Conservation (phyloP, 1,140 invertebrate genomes). For the Papilio glaucus region DNA sequence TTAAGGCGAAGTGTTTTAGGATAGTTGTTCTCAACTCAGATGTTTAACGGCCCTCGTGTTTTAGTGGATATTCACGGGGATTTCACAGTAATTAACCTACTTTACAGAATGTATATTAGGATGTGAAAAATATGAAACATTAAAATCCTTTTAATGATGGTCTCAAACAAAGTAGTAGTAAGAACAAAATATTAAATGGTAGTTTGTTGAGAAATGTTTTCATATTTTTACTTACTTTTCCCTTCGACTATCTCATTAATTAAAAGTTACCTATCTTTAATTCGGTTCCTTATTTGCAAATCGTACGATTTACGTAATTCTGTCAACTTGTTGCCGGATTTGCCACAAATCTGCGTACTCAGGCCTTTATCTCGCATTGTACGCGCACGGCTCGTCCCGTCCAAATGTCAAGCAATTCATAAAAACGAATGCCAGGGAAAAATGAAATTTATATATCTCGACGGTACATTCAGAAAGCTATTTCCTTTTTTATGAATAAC, state of each 20-base stretch:
- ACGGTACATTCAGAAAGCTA: conserved; percentile 21
- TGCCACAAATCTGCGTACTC: conserved; percentile 6
- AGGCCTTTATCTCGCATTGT: conserved; percentile 2
- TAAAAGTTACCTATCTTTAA: neutral
- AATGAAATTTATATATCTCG: conserved; percentile 35
- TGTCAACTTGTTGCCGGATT: conserved; percentile 6
- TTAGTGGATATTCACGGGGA: neutral
- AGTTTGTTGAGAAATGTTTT: neutral
- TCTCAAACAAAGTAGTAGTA: neutral
- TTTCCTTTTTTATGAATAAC: conserved; percentile 32
- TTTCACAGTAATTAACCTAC: neutral
- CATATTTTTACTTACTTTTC: neutral
- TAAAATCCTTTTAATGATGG: neutral
- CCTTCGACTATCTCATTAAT: neutral
- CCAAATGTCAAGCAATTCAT: conserved; percentile 30
- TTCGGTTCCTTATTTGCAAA: neutral
- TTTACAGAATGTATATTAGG: neutral
- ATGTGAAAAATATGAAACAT: neutral
- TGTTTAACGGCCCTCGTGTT: conserved; percentile 33
- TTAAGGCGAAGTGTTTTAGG: conserved; percentile 51
- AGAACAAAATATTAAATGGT: neutral
- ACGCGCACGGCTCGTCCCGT: neutral
- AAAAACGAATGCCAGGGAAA: conserved; percentile 29
- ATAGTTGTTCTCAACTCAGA: conserved; percentile 46
- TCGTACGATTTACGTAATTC: neutral